Base-by-base conservation (phyloP, 2,888 invertebrate genomes). In the Hemaris fuciformis region DNA sequence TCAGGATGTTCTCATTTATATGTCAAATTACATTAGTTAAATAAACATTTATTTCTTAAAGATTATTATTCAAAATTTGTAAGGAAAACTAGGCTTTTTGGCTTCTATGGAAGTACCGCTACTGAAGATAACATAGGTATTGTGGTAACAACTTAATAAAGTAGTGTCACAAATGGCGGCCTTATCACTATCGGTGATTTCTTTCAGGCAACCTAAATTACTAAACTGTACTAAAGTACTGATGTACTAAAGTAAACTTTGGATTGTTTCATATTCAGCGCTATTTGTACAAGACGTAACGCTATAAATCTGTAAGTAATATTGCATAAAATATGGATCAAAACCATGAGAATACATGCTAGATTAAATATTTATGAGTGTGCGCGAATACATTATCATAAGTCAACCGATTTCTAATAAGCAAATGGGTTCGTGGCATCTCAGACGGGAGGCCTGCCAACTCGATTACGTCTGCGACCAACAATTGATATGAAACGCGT, bases 401-500 rank as follows among this genome's bases (percentile, higher is more conserved):
- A 56, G 38, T 22, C 18, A 57, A 57, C 22, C 23, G 31, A 43
- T 46, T 57, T 34, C 38, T 57, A 57, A 61, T 57, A 61, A 46
- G 61, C 38, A 58, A 38, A 46, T 58, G 27, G 46, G 53, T 53
- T 27, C 27, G 48, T 43, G 18, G 34, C 56, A 45, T 57, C 34
- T 22, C 45, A 45, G 25, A 18, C 23, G 38, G 57, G 42, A 59
- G 23, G 56, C 20, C 41, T 56, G 61, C 62, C 62, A 70, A 62
- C 57, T 61, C 62, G 41, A 25, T 60, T 61, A 42, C 48, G 41
- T 64, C 67, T 70, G 46, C 57, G 41, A 59, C 59, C 57, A 65
- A 38, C 60, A 64, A 68, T 48, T 58, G 62, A 48, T 58, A 67
- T 59, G 64, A 61, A 68, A 66, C 66, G 61, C 71, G 72, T 74